Evolutionary conservation across 2,113 vertebrate genomes (phyloP), one percentile per base, ranked within the genome.

Genomic region (Odobenus rosmarus): DNA sequence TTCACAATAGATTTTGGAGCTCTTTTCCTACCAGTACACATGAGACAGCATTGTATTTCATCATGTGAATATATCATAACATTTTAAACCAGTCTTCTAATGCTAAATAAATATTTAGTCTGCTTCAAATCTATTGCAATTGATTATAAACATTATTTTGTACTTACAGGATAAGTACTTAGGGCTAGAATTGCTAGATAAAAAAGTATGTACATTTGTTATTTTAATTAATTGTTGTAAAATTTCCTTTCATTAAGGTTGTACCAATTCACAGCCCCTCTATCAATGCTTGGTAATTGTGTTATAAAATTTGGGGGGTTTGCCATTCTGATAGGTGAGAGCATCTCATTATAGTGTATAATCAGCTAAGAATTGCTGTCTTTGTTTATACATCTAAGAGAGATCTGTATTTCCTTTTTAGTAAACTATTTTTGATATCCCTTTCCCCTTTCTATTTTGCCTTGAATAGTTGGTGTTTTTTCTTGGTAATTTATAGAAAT

Each of bases 191-290:
- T 26, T 80, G 53, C 61, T 77, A 67, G 33, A 55, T 89, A n/a
- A 83, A 82, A 69, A 49, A 51, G 3, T 71, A 79, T 71, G 8
- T 61, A 23, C 42, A 53, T 79, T 93, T 77, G 26, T 77, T 71
- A 79, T 72, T 94, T 67, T 57, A 42, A 77, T 36, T 77, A 55
- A 87, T 72, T 82, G n/a, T 85, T 96, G 19, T 59, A 36, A 94
- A 94, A 88, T 18, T 81, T 33, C 33, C 64, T 96, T 89, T 87
- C 13, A 64, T 23, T 94, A 31, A 81, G 0, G 26, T 88, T 88
- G 59, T 76, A 59, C 46, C 24, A 88, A 59, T 69, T 77, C 51
- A 69, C 4, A 77, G 46, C 26, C 12, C 5, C 31, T 74, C 51
- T 10, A 88, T 21, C 15, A 67, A 55, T 76, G 14, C 18, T 46